Conservation (phyloP, 1,140 invertebrate genomes). For the Megathymus violae region DNA sequence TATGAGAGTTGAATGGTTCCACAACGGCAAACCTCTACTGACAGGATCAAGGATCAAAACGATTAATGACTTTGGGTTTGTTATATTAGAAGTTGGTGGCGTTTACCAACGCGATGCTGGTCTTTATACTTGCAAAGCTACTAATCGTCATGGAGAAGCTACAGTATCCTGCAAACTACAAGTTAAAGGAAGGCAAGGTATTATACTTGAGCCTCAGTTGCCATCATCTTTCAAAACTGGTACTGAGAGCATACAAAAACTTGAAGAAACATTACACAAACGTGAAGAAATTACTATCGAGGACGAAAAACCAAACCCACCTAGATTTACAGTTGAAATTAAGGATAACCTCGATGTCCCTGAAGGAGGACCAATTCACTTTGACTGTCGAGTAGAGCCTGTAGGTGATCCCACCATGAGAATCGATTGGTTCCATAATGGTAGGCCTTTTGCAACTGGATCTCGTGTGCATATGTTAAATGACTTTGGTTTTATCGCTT, state of each 20-base stretch:
- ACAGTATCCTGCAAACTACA: conserved; percentile 93
- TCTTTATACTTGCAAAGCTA: conserved; percentile 95
- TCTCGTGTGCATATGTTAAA: conserved; percentile 96
- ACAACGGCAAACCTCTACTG: conserved; percentile 95
- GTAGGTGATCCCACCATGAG: conserved; percentile 96
- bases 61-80: conserved; percentile 97
- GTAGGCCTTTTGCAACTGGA: conserved; percentile 93
- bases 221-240: conserved; percentile 93
- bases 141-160: conserved; percentile 95
- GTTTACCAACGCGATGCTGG: conserved; percentile 95
- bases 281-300: conserved; percentile 91
- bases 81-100: conserved; percentile 95
- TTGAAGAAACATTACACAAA: conserved; percentile 95
- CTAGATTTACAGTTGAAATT: conserved; percentile 93
- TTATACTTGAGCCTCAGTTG: conserved; percentile 95
- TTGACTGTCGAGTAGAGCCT: conserved; percentile 95
- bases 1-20: conserved; percentile 98
- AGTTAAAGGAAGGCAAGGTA: conserved; percentile 93
- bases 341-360: conserved; percentile 92
- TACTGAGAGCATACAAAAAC: conserved; percentile 94
- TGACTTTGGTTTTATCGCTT: conserved; percentile 96
- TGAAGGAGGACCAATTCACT: conserved; percentile 95
- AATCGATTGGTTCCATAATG: conserved; percentile 98
- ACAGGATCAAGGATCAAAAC: conserved; percentile 95
- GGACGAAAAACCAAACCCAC: conserved; percentile 94